Evolutionary conservation across 2,113 vertebrate species (phyloP), one percentile per base, ranked within the genome.

Genomic region (Psilopogon haemacephalus): DNA sequence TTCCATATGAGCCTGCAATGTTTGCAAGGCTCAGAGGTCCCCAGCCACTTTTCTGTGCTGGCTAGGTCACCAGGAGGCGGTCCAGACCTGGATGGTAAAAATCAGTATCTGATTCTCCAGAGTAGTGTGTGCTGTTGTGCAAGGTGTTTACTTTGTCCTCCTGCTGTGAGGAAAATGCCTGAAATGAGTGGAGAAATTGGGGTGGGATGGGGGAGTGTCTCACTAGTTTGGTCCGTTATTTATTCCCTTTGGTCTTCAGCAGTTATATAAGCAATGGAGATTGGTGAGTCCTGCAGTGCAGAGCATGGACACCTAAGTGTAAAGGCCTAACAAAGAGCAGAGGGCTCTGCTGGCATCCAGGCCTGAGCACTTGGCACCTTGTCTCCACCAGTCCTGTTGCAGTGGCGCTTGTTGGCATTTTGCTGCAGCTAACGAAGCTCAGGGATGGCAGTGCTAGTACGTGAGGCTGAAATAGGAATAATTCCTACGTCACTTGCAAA

Each of bases 401-500:
- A 76, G 63, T 11, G 42, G 44, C 28, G 18, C 44, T 92, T 18
- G 5, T 50, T 80, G 54, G 54, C 20, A 18, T 85, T 71, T 71
- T 46, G 19, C 23, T n/a, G 59, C 8, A 69, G 50, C n/a, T 78
- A 13, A 64, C 46, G 58, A 69, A 76, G 21, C 20, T 67, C 30
- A 27, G 17, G 6, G 27, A 35, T 67, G 15, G 10, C 52, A 32
- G 11, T 64, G 33, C 52, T 81, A 71, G 2, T 44, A 62, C 82
- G 9, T 32, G 38, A 12, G 55, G 20, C 32, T 83, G 68, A 73
- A 89, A 70, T 67, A 67, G 4, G 33, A 76, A 33, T 52, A 89
- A 70, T 24, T 91, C 46, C 42, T 52, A 32, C 37, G 35, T 77
- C 70, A 94, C 55, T 89, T 88, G 40, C 20, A 65, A 76, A 93